Base-by-base conservation (phyloP, 2,113 vertebrate genomes). In the Sapajus apella region DNA sequence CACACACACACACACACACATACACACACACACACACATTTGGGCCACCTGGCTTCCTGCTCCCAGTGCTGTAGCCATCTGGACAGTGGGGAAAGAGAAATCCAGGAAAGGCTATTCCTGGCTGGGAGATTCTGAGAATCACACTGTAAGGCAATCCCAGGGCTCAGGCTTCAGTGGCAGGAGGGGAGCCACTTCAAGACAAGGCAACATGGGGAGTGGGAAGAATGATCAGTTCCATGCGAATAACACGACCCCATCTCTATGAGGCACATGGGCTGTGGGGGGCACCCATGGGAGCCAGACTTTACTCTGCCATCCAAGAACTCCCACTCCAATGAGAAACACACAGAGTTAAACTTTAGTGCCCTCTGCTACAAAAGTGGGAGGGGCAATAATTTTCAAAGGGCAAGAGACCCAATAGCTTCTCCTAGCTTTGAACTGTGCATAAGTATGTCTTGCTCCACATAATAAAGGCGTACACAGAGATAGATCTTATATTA, bases 111-210 rank as follows among this genome's bases (percentile, higher is more conserved):
- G 32, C 73, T 90, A 68, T 66, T 87, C 72, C 68, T 90, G 47
- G 8, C 35, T 80, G 72, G 17, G 64, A 85, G 89, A 52, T 70
- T 92, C 85, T 96, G 45, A 90, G 85, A 97, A 92, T 30, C 75
- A 72, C 6, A 18, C 73, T 82, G 66, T 85, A 92, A 94, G 45
- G 16, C 27, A 75, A 97, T 72, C 83, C 73, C 82, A 8, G 45
- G 55, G 58, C 84, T 94, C 45, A 32, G 91, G 43, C 68, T 73
- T 66, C 70, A 43, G 43, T 20, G 25, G 50, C 73, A 77, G 52
- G 27, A 93, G 21, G 47, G 4, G 21, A 81, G n/a, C 87, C 16
- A 25, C 21, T 68, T 56, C 75, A 58, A 96, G 79, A n/a, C n/a
- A 47, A 79, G 47, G 16, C 23, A 80, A 6, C 27, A 5, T 2